Evolutionary conservation across 2,888 invertebrate species (phyloP).

Genomic region (Caenorhabditis japonica): DNA sequence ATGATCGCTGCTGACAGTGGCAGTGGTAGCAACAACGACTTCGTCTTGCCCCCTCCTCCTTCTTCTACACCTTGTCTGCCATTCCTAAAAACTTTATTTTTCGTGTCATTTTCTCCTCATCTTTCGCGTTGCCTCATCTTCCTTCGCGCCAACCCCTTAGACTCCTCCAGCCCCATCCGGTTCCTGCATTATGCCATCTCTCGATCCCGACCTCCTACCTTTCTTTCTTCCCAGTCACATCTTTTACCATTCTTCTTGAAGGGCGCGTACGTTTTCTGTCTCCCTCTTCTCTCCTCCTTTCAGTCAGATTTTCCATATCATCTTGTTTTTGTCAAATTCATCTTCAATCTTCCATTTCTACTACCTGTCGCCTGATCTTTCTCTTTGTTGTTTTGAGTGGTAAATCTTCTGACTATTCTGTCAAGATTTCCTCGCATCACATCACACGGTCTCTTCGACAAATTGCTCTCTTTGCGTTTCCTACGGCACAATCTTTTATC

Average conservation of each 20-base stretch:
- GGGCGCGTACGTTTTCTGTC: background rate
- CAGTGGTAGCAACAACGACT: background rate
- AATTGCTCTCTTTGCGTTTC: background rate
- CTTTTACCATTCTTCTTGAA: constrained; percentile 24
- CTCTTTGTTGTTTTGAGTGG: constrained; percentile 21
- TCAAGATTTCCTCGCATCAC: constrained; percentile 8
- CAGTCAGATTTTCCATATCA: constrained; percentile 41
- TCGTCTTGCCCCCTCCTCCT: constrained; percentile 18
- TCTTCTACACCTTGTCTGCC: constrained; percentile 35
- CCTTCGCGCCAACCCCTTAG: constrained; percentile 22
- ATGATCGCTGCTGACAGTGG: constrained; percentile 25
- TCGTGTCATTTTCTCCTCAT: constrained; percentile 20
- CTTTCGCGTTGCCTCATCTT: constrained; percentile 23
- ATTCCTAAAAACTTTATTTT: constrained; percentile 44
- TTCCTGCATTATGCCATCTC: constrained; percentile 54
- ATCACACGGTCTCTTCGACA: background rate
- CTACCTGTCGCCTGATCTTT: constrained; percentile 41
- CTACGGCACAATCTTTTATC: constrained; percentile 31
- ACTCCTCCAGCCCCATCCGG: constrained; percentile 50
- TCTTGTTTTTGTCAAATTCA: constrained; percentile 46
- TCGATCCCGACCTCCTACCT: constrained; percentile 54
- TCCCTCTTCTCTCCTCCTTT: constrained; percentile 9
- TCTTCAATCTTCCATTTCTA: constrained; percentile 38
- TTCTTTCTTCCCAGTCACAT: constrained; percentile 17
- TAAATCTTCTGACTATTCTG: constrained; percentile 17